These are phyloP conservation scores for Idaea dimidiata DNA, from an alignment of 2,888 invertebrate genomes.

Conservation along the genomic window DNA sequence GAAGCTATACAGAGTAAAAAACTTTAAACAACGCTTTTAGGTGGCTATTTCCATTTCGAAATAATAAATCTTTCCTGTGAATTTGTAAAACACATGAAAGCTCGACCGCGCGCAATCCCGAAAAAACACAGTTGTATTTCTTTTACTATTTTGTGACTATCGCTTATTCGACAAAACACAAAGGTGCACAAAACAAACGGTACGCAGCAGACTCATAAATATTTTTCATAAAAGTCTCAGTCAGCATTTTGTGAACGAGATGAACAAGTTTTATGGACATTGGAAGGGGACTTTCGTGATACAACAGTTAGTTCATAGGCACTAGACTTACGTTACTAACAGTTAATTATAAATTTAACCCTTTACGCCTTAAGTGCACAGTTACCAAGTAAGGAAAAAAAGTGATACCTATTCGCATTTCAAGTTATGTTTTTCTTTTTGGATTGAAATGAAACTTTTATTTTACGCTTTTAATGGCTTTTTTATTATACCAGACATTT, in stretches of 20 bases:
- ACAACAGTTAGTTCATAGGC: constrained; percentile 28
- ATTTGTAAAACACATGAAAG: constrained; percentile 1
- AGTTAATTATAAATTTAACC: neutral
- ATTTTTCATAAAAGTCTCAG: constrained; percentile 38
- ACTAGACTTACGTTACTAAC: neutral
- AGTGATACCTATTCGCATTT: too few species aligned
- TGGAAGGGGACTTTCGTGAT: constrained; percentile 33
- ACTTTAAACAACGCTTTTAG: neutral
- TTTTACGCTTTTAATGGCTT: too few species aligned
- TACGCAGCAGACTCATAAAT: constrained; percentile 31
- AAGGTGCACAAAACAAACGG: constrained; percentile 30
- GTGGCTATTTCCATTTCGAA: neutral
- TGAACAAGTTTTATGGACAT: constrained; percentile 59
- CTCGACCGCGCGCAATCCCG: neutral
- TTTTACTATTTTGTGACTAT: constrained; percentile 18
- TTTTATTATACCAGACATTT: too few species aligned
- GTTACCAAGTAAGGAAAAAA: too few species aligned
- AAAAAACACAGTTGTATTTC: constrained; percentile 15
- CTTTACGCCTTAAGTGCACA: neutral
- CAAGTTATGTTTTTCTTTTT: too few species aligned
- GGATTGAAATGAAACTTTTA: too few species aligned
- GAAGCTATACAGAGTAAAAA: constrained; percentile 3
- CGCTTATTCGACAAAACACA: constrained; percentile 27
- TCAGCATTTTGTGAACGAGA: constrained; percentile 42
- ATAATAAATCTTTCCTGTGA: neutral